phyloP scores from a whole-genome alignment of 2,113 vertebrate species.

The Aplodontia rufa region DNA sequence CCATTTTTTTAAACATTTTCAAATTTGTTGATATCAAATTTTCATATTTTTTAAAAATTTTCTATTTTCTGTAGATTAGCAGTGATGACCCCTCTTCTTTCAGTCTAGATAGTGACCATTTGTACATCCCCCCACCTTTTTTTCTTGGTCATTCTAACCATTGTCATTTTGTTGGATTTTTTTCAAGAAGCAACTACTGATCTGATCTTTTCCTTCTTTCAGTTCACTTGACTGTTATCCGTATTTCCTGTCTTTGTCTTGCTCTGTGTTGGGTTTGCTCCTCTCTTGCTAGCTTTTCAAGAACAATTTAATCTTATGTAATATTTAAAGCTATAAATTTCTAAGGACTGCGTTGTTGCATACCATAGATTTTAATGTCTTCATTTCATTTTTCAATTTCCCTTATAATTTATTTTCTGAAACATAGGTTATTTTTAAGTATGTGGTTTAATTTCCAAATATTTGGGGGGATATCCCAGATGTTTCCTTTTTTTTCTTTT shows the following conservation, averaged over 20 bases:
- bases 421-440: neutral
- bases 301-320: neutral
- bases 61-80: neutral
- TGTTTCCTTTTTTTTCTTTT: neutral
- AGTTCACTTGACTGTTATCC: neutral
- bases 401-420: neutral
- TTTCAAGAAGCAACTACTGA: neutral
- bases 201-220: neutral
- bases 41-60: neutral
- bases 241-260: neutral
- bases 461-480: neutral
- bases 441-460: neutral
- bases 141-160: neutral
- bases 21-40: neutral
- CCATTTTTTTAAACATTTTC: neutral
- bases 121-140: neutral
- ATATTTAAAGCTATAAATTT: neutral
- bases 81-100: neutral
- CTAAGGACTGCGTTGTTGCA: neutral
- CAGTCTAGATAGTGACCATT: neutral
- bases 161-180: neutral
- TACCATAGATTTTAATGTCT: neutral
- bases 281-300: neutral
- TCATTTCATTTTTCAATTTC: conserved; percentile 12
- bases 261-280: neutral